Percentiles rank a stretch among this genome's conserved stretches.
Conservation (phyloP, 2,113 vertebrate genomes). For the Odontesthes bonariensis region DNA sequence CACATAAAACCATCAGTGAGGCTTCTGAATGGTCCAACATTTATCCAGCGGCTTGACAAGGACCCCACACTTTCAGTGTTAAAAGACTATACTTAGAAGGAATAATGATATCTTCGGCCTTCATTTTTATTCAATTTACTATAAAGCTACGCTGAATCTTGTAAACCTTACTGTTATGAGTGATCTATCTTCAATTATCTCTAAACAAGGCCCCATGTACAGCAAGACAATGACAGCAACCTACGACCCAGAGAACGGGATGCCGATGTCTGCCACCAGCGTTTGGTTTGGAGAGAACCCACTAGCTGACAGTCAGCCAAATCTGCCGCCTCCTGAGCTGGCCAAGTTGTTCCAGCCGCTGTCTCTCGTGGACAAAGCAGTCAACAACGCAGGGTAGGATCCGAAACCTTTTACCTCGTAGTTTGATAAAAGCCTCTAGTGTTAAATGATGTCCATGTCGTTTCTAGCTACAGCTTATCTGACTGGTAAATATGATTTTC, state of each 20-base stretch:
- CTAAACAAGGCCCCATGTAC: constrained; percentile 86
- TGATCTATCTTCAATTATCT: constrained; percentile 8
- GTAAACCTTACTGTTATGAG: not conserved
- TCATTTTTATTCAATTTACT: not conserved
- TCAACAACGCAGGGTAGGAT: constrained; percentile 89
- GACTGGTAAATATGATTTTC: constrained; percentile 38
- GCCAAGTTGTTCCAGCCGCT: constrained; percentile 91
- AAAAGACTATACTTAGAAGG: not conserved
- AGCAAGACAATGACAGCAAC: constrained; percentile 94
- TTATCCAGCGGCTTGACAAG: not conserved
- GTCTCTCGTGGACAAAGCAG: constrained; percentile 91
- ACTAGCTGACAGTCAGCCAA: constrained; percentile 83
- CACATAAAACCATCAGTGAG: no score
- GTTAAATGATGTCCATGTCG: no score
- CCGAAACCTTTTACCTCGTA: not conserved
- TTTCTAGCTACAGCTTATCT: constrained; percentile 6
- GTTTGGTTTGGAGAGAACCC: constrained; percentile 92
- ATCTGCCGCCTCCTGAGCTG: constrained; percentile 82
- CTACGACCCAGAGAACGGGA: constrained; percentile 92
- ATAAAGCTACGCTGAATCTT: not conserved
- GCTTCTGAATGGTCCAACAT: not conserved
- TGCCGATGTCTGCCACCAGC: constrained; percentile 87
- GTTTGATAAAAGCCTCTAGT: no score
- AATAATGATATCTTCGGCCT: not conserved
- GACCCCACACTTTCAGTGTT: not conserved